A percentile compares a stretch with the other conserved stretches of the same genome.
Conservation (phyloP, 1,140 invertebrate genomes). For the Formica selysi region DNA sequence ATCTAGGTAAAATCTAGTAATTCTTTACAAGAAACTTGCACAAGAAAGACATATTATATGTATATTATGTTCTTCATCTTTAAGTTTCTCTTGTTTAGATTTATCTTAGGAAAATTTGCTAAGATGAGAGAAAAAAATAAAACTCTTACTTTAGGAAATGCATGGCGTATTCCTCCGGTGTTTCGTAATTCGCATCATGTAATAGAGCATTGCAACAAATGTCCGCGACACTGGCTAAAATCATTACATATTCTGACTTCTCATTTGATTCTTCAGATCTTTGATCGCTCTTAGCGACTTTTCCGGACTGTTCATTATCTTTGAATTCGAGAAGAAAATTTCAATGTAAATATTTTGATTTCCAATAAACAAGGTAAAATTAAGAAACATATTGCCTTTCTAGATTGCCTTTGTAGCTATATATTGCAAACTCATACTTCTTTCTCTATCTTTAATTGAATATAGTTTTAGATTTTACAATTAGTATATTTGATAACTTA, state of each 20-base stretch:
- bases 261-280: not conserved
- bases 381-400: no score
- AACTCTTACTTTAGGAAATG: not conserved
- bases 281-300: not conserved
- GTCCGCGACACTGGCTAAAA: not conserved
- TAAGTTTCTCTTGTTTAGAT: not conserved
- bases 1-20: not conserved
- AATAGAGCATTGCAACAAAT: not conserved
- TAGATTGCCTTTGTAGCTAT: no score
- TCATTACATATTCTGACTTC: not conserved
- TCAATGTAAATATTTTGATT: no score
- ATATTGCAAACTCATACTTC: no score
- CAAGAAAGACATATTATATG: not conserved
- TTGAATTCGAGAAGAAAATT: no score
- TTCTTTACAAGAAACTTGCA: not conserved
- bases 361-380: no score
- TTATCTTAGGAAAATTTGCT: not conserved
- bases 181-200: conserved; percentile 2
- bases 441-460: no score
- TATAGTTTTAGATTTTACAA: no score
- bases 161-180: not conserved
- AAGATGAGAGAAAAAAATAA: not conserved
- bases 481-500: no score
- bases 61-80: no score
- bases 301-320: no score